phyloP scores from a whole-genome alignment of 2,113 vertebrate species.

The Rhizomys pruinosus region DNA sequence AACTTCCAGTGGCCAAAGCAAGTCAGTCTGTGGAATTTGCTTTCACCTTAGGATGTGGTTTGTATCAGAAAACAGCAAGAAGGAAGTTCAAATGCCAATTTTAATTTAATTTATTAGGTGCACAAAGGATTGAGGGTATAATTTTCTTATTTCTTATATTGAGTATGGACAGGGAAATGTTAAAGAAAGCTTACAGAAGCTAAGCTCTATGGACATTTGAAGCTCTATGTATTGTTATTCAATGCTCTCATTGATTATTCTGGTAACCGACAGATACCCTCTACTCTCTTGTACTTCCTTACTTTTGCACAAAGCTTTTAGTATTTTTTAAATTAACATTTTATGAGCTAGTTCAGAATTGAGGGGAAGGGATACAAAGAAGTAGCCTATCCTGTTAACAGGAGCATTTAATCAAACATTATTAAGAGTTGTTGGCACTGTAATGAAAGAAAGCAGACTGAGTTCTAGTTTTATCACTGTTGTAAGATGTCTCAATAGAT shows the following conservation, averaged over 20 bases:
- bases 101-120: conserved; percentile 52
- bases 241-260: too few species aligned
- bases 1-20: background rate
- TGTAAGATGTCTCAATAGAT: background rate
- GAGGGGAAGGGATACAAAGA: background rate
- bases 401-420: background rate
- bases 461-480: background rate
- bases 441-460: background rate
- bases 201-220: background rate
- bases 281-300: background rate
- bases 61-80: conserved; percentile 38
- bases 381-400: background rate
- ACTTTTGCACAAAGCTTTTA: background rate
- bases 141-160: background rate
- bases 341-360: background rate
- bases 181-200: background rate
- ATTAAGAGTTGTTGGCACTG: background rate
- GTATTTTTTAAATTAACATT: background rate
- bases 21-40: conserved; percentile 20
- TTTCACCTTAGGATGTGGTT: background rate
- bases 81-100: conserved; percentile 5
- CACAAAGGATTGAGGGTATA: background rate
- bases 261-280: too few species aligned
- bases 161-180: background rate
- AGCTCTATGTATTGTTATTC: background rate